phyloP scores from a whole-genome alignment of 2,888 invertebrate genomes.

The Platerodrilus igneus region DNA sequence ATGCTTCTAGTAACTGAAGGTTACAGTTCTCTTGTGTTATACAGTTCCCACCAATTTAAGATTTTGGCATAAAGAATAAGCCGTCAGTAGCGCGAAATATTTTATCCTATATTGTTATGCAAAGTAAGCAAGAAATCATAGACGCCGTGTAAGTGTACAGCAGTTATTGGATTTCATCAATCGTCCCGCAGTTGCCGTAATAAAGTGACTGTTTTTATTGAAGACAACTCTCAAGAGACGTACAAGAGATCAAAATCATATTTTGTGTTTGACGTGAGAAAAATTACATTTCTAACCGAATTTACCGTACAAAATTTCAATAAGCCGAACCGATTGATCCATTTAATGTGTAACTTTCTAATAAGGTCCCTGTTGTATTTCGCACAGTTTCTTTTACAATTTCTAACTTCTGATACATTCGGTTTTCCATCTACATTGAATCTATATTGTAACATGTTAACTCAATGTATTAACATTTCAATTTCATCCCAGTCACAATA shows the following conservation, averaged over 20 bases:
- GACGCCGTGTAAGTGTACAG: constrained; percentile 40
- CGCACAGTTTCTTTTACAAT: no score
- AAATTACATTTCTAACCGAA: constrained; percentile 44
- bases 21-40: no score
- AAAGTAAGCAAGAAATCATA: constrained; percentile 44
- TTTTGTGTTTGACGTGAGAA: constrained; percentile 44
- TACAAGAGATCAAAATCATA: constrained; percentile 44
- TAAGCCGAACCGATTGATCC: constrained; percentile 13
- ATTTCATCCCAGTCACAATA: constrained; percentile 45
- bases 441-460: constrained; percentile 16
- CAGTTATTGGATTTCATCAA: constrained; percentile 46
- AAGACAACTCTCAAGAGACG: constrained; percentile 41
- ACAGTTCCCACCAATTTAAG: no score
- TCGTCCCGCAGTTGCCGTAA: constrained; percentile 42
- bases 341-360: constrained; percentile 1
- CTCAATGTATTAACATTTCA: constrained; percentile 43
- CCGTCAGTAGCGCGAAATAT: no score
- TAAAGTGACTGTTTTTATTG: constrained; percentile 46
- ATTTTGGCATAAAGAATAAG: no score
- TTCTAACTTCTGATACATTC: no score
- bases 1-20: no score
- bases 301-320: constrained; percentile 41
- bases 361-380: no score
- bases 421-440: constrained; percentile 11
- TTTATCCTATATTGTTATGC: constrained; percentile 36